Conservation (phyloP, 1,140 invertebrate genomes). For the Hirudo medicinalis region DNA sequence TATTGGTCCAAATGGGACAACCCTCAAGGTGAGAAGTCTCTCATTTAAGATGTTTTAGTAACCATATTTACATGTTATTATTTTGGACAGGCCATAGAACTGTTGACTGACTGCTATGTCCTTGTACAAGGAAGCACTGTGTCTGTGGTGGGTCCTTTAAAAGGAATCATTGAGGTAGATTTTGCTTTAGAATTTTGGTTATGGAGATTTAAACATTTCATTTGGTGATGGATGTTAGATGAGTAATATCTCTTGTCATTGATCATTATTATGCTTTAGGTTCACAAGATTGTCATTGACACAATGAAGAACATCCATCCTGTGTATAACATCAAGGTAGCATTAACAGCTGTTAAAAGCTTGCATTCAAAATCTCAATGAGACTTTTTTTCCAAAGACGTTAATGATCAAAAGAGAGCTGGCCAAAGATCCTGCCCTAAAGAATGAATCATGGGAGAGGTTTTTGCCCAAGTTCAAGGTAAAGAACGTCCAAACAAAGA, state of each 20-base stretch:
- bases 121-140: slow-evolving; percentile 97
- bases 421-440: slow-evolving; percentile 71
- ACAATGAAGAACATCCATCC: slow-evolving; percentile 99
- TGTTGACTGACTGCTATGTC: slow-evolving; percentile 94
- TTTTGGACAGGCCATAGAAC: slow-evolving; percentile 63
- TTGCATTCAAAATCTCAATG: neutral
- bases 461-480: slow-evolving; percentile 90
- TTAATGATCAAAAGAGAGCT: slow-evolving; percentile 95
- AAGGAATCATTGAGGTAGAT: slow-evolving; percentile 70
- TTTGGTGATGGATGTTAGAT: too few relatives aligned
- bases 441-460: slow-evolving; percentile 89
- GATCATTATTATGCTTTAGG: slow-evolving; percentile 40
- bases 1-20: slow-evolving; percentile 91
- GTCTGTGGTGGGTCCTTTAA: slow-evolving; percentile 81
- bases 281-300: slow-evolving; percentile 80
- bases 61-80: slow-evolving; percentile 11
- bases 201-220: slow-evolving; percentile 10
- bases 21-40: slow-evolving; percentile 55
- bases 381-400: slow-evolving; percentile 30
- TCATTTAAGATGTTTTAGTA: neutral
- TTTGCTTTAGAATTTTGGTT: slow-evolving; percentile 13
- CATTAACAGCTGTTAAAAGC: neutral
- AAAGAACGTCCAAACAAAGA: slow-evolving; percentile 74
- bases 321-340: slow-evolving; percentile 90
- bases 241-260: slow-evolving; percentile 3